Evolutionary conservation across 2,797 vertebrate genomes (phyloP).

Genomic region (Acanthis flammea): DNA sequence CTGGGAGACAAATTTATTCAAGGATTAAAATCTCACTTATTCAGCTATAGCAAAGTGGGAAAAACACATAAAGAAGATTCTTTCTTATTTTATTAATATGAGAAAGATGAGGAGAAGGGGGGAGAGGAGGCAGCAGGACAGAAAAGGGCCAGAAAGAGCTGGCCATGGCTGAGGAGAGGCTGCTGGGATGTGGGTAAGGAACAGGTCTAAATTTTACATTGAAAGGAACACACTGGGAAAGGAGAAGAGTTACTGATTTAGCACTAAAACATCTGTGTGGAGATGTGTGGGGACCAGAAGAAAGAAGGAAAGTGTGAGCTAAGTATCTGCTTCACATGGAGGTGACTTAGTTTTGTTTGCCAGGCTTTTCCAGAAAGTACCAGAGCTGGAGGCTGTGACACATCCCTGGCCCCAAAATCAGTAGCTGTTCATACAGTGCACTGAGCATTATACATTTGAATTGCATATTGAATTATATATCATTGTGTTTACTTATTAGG

Average conservation of each 20-base stretch:
- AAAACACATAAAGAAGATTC: not conserved
- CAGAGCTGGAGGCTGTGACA: not conserved
- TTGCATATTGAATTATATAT: not conserved
- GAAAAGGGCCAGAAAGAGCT: not conserved
- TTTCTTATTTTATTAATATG: not conserved
- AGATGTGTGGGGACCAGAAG: no score
- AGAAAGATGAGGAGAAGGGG: not conserved
- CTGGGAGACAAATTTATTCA: not conserved
- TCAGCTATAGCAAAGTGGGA: not conserved
- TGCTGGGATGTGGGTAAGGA: not conserved
- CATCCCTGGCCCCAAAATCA: not conserved
- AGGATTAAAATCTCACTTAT: not conserved
- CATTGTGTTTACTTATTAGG: not conserved
- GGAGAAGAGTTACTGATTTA: not conserved
- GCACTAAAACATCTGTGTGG: not conserved
- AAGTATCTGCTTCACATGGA: not conserved
- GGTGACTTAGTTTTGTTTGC: not conserved
- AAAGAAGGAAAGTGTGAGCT: not conserved
- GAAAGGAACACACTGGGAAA: not conserved
- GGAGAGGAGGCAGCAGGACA: not conserved
- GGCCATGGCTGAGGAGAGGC: not conserved
- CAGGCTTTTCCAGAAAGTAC: not conserved
- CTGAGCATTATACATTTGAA: not conserved
- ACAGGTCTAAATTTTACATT: accelerated
- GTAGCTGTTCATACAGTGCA: not conserved